phyloP scores from a whole-genome alignment of 2,113 vertebrate species.

The Phyllostomus hastatus region DNA sequence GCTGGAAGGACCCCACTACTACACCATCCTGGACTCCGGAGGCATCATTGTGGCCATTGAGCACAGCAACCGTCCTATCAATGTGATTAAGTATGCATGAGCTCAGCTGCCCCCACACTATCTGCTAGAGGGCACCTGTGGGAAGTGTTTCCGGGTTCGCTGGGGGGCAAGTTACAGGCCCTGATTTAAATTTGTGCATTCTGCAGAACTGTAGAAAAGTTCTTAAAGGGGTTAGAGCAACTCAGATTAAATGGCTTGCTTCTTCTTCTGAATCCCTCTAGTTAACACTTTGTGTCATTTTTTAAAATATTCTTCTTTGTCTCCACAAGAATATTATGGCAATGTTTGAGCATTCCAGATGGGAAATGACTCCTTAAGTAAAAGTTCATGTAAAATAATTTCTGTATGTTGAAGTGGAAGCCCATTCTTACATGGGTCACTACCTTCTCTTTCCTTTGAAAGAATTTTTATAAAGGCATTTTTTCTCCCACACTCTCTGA shows the following conservation, averaged over 20 bases:
- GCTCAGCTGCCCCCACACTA: not conserved
- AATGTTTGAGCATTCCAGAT: not conserved
- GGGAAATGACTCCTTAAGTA: not conserved
- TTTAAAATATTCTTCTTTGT: not conserved
- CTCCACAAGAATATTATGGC: not conserved
- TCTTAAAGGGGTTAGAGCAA: not conserved
- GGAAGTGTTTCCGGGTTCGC: not conserved
- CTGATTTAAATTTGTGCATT: not conserved
- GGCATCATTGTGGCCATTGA: constrained; percentile 93
- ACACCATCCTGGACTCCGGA: constrained; percentile 94
- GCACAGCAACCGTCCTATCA: constrained; percentile 84
- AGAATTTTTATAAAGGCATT: constrained; percentile 19
- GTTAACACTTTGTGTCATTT: not conserved
- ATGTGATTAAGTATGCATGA: constrained; percentile 87
- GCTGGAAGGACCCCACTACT: constrained; percentile 92
- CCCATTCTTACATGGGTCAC: not conserved
- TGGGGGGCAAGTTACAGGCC: no score
- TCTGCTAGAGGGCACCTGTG: not conserved
- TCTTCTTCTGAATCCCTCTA: not conserved
- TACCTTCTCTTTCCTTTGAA: not conserved
- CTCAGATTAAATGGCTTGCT: not conserved
- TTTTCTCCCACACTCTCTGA: not conserved
- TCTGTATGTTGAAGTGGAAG: not conserved
- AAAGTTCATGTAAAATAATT: constrained; percentile 13
- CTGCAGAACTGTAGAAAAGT: not conserved